Evolutionary conservation across 2,888 invertebrate species (phyloP).

Genomic region (Stenichneumon culpator): DNA sequence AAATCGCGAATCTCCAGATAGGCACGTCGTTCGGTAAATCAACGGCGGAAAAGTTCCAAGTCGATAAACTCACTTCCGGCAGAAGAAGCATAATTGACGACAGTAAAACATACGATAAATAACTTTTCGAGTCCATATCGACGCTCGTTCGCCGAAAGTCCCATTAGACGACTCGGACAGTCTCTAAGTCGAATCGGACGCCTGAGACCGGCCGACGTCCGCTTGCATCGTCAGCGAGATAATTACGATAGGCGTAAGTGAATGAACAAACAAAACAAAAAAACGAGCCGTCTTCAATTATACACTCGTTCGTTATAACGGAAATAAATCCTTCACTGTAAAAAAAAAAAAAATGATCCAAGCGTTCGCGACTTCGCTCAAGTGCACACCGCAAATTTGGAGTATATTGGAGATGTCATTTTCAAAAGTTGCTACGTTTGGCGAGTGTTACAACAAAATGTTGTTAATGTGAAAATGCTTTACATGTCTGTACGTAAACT

Average conservation of each 20-base stretch:
- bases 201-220: background rate
- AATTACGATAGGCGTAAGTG: background rate
- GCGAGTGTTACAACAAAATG: too few relatives aligned
- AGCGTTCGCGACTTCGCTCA: too few relatives aligned
- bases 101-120: conserved; percentile 11
- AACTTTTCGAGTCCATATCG: conserved; percentile 11
- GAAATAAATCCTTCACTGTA: too few relatives aligned
- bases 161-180: conserved; percentile 16
- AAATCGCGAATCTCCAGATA: conserved; percentile 83
- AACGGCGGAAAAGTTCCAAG: conserved; percentile 67
- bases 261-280: conserved; percentile 15
- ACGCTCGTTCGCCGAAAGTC: conserved; percentile 16
- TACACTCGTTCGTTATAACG: too few relatives aligned
- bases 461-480: too few relatives aligned
- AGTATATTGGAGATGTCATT: too few relatives aligned
- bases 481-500: too few relatives aligned
- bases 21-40: conserved; percentile 72
- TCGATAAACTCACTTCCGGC: conserved; percentile 16
- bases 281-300: background rate
- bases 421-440: too few relatives aligned
- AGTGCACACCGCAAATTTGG: too few relatives aligned
- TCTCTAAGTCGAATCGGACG: conserved; percentile 4
- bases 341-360: too few relatives aligned
- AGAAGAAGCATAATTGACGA: conserved; percentile 2
- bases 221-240: conserved; percentile 32